Percentiles rank a stretch among this genome's conserved stretches.
Evolutionary conservation across 2,888 invertebrate species (phyloP).

Genomic region (Oligia latruncula): DNA sequence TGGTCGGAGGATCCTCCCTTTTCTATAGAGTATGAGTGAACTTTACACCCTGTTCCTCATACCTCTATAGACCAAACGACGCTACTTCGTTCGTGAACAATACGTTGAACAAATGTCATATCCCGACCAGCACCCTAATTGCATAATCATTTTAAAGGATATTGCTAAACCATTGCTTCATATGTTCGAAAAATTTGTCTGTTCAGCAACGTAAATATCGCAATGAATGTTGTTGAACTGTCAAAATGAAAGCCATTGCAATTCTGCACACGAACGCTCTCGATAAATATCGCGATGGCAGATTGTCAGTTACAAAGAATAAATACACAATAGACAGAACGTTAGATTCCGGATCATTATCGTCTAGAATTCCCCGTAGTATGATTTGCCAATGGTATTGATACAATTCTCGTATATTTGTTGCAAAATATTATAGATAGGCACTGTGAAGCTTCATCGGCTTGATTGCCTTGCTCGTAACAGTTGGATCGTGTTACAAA

Average conservation of each 20-base stretch:
- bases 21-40: too few relatives aligned
- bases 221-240: too few relatives aligned
- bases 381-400: background rate
- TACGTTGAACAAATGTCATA: background rate
- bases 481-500: background rate
- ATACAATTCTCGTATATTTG: background rate
- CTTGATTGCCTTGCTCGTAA: constrained; percentile 15
- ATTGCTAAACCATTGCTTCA: background rate
- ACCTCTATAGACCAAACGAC: too few relatives aligned
- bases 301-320: background rate
- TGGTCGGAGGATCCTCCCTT: too few relatives aligned
- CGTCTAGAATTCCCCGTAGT: constrained; percentile 1
- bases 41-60: too few relatives aligned
- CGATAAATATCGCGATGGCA: background rate
- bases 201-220: too few relatives aligned
- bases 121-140: background rate
- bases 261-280: background rate
- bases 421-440: background rate
- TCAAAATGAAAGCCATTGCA: background rate
- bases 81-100: background rate
- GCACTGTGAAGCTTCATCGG: background rate
- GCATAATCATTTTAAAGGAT: background rate
- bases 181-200: background rate
- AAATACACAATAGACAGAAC: background rate
- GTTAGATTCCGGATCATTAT: background rate